A percentile compares a stretch with the other conserved stretches of the same genome.
These are phyloP conservation scores for Xiphophorus hellerii DNA, from an alignment of 2,113 vertebrate genomes.

Conservation along the genomic window DNA sequence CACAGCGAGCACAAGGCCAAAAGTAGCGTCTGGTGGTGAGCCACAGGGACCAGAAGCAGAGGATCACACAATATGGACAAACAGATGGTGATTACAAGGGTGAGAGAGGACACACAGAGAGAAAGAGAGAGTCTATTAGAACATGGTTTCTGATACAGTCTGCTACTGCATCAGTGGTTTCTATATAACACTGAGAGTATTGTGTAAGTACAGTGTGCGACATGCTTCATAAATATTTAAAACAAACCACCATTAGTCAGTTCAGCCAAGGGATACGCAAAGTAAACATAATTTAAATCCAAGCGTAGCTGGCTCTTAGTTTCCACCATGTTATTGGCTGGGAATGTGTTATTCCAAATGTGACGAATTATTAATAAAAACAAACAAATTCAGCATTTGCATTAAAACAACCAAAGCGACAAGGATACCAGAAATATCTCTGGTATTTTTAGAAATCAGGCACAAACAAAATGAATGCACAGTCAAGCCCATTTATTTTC, in stretches of 20 bases:
- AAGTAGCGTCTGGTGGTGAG: conserved; percentile 85
- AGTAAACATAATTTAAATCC: conserved; percentile 43
- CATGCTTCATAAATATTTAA: conserved; percentile 63
- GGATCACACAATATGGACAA: conserved; percentile 77
- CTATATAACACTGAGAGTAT: conserved; percentile 26
- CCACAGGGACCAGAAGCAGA: conserved; percentile 57
- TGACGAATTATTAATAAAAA: conserved; percentile 49
- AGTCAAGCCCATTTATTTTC: conserved; percentile 58
- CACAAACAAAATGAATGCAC: conserved; percentile 12
- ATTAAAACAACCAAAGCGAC: conserved; percentile 28
- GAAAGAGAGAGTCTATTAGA: conserved; percentile 42
- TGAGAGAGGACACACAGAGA: conserved; percentile 47
- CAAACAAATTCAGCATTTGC: conserved; percentile 7
- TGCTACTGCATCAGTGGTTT: conserved; percentile 31
- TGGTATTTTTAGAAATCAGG: conserved; percentile 25
- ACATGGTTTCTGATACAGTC: conserved; percentile 11
- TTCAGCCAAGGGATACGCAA: conserved; percentile 24
- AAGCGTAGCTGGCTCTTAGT: background rate
- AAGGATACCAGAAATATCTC: conserved; percentile 12
- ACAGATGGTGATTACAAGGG: conserved; percentile 76
- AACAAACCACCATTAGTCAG: conserved; percentile 38
- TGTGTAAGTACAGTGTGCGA: conserved; percentile 4
- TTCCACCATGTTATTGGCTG: background rate
- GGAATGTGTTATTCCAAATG: conserved; percentile 10
- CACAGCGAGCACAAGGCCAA: conserved; percentile 90